A percentile compares a stretch with the other conserved stretches of the same genome.
Evolutionary conservation across 2,888 invertebrate species (phyloP).

Genomic region (Hermaeophaga mercurialis): DNA sequence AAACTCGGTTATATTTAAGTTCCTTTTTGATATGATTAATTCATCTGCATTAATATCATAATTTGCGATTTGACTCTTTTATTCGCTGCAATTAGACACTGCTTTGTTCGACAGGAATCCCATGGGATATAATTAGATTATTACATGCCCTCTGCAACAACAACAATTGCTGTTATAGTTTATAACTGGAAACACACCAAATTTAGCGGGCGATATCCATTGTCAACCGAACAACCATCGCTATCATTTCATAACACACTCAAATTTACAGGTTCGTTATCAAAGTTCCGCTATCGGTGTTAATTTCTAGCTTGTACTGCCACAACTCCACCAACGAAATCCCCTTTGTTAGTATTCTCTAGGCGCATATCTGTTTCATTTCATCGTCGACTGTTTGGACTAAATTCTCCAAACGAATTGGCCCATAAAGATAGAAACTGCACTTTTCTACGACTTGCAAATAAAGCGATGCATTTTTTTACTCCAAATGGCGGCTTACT

Average conservation of each 20-base stretch:
- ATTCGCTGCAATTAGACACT: neutral
- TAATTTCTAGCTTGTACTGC: slow-evolving; percentile 25
- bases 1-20: too few species aligned
- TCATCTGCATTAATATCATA: too few species aligned
- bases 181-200: slow-evolving; percentile 23
- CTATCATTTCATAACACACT: slow-evolving; percentile 22
- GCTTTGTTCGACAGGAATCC: neutral
- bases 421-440: too few species aligned
- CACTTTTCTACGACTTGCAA: too few species aligned
- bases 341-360: slow-evolving; percentile 6
- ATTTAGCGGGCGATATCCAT: slow-evolving; percentile 24
- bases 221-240: slow-evolving; percentile 23
- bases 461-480: too few species aligned
- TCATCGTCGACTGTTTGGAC: neutral
- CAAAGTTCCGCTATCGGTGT: slow-evolving; percentile 31
- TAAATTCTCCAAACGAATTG: too few species aligned
- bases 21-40: too few species aligned
- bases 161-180: slow-evolving; percentile 30
- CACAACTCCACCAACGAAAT: neutral
- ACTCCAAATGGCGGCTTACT: too few species aligned
- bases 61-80: neutral
- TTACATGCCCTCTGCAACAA: neutral
- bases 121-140: neutral
- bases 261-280: slow-evolving; percentile 35
- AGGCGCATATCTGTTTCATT: neutral